phyloP scores from a whole-genome alignment of 92 coral and sea anemone species.

The Isaurus tuberculatus region DNA sequence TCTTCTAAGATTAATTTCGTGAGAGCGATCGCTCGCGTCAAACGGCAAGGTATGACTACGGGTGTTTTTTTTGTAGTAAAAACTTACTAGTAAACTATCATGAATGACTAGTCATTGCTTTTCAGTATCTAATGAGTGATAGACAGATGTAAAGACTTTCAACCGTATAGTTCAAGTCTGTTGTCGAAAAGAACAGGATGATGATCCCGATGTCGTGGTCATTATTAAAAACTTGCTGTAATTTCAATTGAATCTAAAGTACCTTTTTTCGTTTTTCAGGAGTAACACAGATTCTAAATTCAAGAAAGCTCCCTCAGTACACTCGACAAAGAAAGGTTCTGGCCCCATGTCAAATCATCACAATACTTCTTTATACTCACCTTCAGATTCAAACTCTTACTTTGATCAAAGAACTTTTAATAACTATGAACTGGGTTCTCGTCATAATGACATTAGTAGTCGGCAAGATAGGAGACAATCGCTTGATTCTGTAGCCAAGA shows the following conservation, averaged over 20 bases:
- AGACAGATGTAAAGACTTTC: too few relatives aligned
- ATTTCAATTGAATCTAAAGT: background rate
- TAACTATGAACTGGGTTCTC: conserved; percentile 79
- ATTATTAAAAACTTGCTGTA: too few relatives aligned
- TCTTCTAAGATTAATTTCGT: too few relatives aligned
- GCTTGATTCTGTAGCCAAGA: conserved; percentile 82
- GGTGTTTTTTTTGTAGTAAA: too few relatives aligned
- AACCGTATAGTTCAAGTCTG: too few relatives aligned
- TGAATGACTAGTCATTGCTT: too few relatives aligned
- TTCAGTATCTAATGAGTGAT: too few relatives aligned
- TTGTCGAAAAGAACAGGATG: too few relatives aligned
- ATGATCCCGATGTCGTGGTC: too few relatives aligned
- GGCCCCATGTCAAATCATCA: conserved; percentile 86
- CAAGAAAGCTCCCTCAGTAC: conserved; percentile 77
- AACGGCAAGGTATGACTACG: too few relatives aligned
- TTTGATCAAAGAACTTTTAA: conserved; percentile 85
- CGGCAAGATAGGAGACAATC: conserved; percentile 84
- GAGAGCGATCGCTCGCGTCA: too few relatives aligned
- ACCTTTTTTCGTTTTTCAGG: conserved; percentile 48
- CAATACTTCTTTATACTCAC: conserved; percentile 66
- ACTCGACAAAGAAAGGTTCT: conserved; percentile 70
- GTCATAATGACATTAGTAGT: conserved; percentile 76
- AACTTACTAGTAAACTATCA: too few relatives aligned
- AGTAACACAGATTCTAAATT: conserved; percentile 76
- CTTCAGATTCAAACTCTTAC: conserved; percentile 73